phyloP scores from a whole-genome alignment of 2,888 invertebrate genomes.

The Pseudococcus longispinus region DNA sequence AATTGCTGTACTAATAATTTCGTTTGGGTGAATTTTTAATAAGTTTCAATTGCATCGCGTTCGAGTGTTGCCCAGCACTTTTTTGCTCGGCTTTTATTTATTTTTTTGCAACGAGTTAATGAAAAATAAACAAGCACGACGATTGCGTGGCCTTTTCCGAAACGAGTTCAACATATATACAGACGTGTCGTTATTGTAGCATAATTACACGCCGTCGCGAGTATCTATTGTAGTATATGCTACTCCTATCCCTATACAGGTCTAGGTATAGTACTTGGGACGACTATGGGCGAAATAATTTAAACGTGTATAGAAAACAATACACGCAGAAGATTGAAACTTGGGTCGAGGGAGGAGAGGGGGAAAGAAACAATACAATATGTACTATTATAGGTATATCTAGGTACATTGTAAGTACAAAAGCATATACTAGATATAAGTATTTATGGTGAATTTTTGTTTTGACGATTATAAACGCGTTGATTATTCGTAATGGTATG shows the following conservation, averaged over 20 bases:
- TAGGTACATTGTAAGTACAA: neutral
- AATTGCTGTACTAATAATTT: constrained; percentile 17
- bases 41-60: constrained; percentile 21
- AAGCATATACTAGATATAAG: neutral
- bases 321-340: neutral
- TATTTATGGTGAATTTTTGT: neutral
- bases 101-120: constrained; percentile 4
- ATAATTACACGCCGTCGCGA: neutral
- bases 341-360: neutral
- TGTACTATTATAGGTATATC: neutral
- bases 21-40: constrained; percentile 29
- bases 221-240: neutral
- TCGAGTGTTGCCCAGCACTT: neutral
- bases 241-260: neutral
- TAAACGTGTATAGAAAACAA: neutral
- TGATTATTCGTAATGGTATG: constrained; percentile 41
- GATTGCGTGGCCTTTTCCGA: neutral
- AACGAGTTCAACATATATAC: neutral
- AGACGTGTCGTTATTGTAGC: constrained; percentile 14
- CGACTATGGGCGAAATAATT: neutral
- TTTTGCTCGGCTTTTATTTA: constrained; percentile 11
- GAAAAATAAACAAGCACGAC: constrained; percentile 20
- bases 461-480: constrained; percentile 23
- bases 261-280: neutral
- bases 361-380: neutral